Base-by-base conservation (phyloP, 2,888 invertebrate genomes). In the Agrochola macilenta region DNA sequence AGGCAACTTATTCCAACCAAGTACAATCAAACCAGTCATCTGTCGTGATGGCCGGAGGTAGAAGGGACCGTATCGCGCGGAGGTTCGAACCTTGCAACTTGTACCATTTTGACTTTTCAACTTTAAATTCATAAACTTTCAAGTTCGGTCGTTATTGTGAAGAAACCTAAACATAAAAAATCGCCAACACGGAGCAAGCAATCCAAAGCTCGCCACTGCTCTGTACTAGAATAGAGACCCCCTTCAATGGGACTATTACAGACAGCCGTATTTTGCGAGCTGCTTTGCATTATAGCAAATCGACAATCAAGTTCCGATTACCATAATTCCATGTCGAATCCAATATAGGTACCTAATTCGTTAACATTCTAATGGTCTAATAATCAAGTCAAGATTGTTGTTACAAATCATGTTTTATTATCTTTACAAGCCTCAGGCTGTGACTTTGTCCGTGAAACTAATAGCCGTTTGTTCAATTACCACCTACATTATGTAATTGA, bases 361-460 rank as follows among this genome's bases (percentile, higher is more conserved):
- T 64, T 46, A 64, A 74, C 85, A 78, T 82, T 80, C 64, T 85
- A 89, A 85, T 85, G 80, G 14, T 35, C 35, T 64, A 60, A 63
- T 78, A 81, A 89, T 74, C 69, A 78, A 65, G 78, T 23, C 68
- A 70, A 78, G 77, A 69, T 76, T 85, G 79, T 64, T 52, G 61
- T 60, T 43, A 54, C 58, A 76, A 75, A 71, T 66, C 60, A 74
- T 64, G 20, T 26, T 66, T 73, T 70, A 64, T 72, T 64, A 64
- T 57, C n/a, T 70, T 12, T 14, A 49, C 63, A 49, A 57, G 76
- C 84, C 73, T 14, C 26, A 30, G 74, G 87, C 71, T 64, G 11
- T 23, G 69, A 57, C 14, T 39, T 82, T 75, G 81, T 79, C 87
- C 76, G 35, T 87, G 81, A 81, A 79, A 61, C 35, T 65, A 88